Base-by-base conservation (phyloP, 2,888 invertebrate genomes). In the Parascotia fuliginaria region DNA sequence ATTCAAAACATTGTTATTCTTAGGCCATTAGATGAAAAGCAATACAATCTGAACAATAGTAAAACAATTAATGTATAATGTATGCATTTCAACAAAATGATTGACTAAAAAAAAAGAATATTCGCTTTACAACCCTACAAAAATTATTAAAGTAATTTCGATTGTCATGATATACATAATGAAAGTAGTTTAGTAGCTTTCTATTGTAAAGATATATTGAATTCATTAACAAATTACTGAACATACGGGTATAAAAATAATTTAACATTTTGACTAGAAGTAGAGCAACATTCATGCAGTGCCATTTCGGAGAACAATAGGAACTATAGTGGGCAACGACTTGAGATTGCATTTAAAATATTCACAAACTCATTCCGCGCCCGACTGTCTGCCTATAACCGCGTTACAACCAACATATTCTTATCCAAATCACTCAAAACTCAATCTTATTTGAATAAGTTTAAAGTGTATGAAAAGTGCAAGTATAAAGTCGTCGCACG, bases 321-420 rank as follows among this genome's bases (percentile, higher is more conserved):
- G 57, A 78, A 75, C 81, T 85, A 81, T 82, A 85, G 83, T 85
- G 82, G 81, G 68, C 87, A 87, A 83, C 81, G 82, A 76, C 76
- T 79, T 72, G 79, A 87, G 88, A 90, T 91, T 90, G 87, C 83
- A 75, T 89, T 86, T 90, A 83, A 90, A 91, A 90, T 91, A 91
- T 90, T 88, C 89, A 91, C 85, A 82, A 81, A 81, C 81, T 84
- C 85, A 88, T 89, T 89, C 85, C 85, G 85, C 80, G 82, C 85
- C 83, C 82, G 85, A 75, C 82, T 83, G 85, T 88, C 86, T 87
- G 77, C 76, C 79, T 73, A 78, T 83, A 85, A 83, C 80, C 57
- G 63, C 70, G 75, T 81, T 77, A 79, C 60, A 42, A 69, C 60
- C 62, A 58, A 57, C 54, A 40, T 56, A 52, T 48, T 50, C 16